A percentile compares a stretch with the other conserved stretches of the same genome.
Conservation (phyloP, 2,888 invertebrate species). For the Meganola albula region DNA sequence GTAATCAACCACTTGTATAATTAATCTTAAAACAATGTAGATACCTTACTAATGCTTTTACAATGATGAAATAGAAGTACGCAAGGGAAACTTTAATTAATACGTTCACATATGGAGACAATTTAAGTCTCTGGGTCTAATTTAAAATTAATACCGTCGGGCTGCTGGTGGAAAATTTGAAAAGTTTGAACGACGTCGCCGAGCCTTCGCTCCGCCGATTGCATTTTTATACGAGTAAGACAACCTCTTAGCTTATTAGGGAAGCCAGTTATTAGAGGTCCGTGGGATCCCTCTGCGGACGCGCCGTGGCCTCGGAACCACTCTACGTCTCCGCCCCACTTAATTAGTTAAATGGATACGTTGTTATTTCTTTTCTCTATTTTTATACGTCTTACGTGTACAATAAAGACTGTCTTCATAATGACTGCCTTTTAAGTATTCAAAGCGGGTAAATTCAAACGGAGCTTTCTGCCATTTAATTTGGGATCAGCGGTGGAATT, state of each 20-base stretch:
- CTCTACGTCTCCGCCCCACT: slow-evolving; percentile 54
- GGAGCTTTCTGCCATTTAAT: slow-evolving; percentile 52
- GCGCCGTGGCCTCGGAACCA: slow-evolving; percentile 39
- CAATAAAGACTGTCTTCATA: slow-evolving; percentile 45
- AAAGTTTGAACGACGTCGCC: slow-evolving; percentile 71
- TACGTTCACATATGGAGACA: slow-evolving; percentile 55
- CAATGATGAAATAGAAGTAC: slow-evolving; percentile 27
- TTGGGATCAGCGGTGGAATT: slow-evolving; percentile 50
- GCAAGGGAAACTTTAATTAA: slow-evolving; percentile 55
- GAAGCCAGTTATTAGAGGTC: slow-evolving; percentile 66
- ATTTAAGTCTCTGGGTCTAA: slow-evolving; percentile 59
- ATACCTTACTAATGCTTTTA: slow-evolving; percentile 15
- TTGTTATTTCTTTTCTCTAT: slow-evolving; percentile 41
- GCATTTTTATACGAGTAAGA: slow-evolving; percentile 72
- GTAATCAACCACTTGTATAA: not conserved
- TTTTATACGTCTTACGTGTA: slow-evolving; percentile 40
- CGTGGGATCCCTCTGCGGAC: slow-evolving; percentile 62
- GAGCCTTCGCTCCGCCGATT: slow-evolving; percentile 59
- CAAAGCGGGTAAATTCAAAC: slow-evolving; percentile 51
- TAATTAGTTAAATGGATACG: slow-evolving; percentile 72
- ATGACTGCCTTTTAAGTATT: slow-evolving; percentile 33
- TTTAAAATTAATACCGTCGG: slow-evolving; percentile 69
- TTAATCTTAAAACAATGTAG: slow-evolving; percentile 13
- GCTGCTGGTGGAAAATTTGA: slow-evolving; percentile 70
- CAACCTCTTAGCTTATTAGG: slow-evolving; percentile 74